A percentile compares a stretch with the other conserved stretches of the same genome.
phyloP scores from a whole-genome alignment of 2,797 vertebrate genomes.

The Mergus octosetaceus region DNA sequence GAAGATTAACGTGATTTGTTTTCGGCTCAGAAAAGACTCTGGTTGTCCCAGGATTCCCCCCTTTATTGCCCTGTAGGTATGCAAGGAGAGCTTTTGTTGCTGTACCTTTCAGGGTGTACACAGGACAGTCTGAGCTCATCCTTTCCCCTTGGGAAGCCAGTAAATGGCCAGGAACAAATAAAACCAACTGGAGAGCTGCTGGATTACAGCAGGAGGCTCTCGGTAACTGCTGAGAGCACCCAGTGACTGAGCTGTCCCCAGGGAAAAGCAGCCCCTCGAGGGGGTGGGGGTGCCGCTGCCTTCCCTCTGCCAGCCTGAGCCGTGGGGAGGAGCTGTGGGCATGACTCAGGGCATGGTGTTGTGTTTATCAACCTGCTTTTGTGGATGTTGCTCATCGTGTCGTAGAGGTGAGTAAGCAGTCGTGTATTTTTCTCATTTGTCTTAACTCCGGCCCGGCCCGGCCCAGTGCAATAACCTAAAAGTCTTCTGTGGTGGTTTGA shows the following conservation, averaged over 20 bases:
- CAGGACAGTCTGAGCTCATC: conserved; percentile 5
- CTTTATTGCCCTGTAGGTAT: not conserved
- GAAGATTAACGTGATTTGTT: not conserved
- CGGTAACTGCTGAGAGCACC: conserved; percentile 15
- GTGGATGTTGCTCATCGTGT: not conserved
- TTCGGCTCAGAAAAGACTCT: not conserved
- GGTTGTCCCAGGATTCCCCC: not conserved
- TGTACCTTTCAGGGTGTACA: not conserved
- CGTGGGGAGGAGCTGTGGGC: not conserved
- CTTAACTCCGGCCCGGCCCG: not conserved
- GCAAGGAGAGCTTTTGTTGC: not conserved
- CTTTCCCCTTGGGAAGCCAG: conserved; percentile 9
- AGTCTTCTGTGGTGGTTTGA: not conserved
- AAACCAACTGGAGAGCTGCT: conserved; percentile 25
- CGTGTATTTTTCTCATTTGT: conserved; percentile 1
- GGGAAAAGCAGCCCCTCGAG: too few relatives aligned
- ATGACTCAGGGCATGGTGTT: conserved; percentile 36
- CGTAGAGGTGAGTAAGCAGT: not conserved
- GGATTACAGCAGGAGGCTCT: conserved; percentile 53
- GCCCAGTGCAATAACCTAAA: not conserved
- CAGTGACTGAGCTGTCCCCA: not conserved
- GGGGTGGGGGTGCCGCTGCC: not conserved
- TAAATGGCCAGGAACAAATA: conserved; percentile 17
- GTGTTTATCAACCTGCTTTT: conserved; percentile 9
- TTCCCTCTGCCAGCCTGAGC: not conserved